Conservation (phyloP, 2,888 invertebrate species). For the Amphipoea lucens region DNA sequence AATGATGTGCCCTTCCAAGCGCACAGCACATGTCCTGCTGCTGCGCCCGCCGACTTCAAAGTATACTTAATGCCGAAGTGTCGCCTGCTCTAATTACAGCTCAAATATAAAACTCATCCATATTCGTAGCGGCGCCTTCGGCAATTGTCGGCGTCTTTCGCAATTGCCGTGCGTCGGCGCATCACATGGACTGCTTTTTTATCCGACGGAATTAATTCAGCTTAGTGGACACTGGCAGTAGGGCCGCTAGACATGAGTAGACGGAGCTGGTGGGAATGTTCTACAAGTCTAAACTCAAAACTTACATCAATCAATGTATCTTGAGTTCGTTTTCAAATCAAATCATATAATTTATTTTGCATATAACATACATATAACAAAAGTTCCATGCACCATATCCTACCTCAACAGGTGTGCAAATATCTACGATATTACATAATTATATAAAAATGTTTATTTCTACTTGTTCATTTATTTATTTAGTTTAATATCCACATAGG, state of each 20-base stretch:
- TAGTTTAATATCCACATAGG: neutral
- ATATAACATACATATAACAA: too few relatives aligned
- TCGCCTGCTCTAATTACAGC: constrained; percentile 55
- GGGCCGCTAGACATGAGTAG: neutral
- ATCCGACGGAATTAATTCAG: constrained; percentile 65
- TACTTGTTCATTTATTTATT: neutral
- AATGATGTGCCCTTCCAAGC: neutral
- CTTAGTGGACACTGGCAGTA: constrained; percentile 49
- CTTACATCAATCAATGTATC: neutral
- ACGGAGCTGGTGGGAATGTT: neutral
- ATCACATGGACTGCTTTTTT: constrained; percentile 62
- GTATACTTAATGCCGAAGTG: constrained; percentile 17
- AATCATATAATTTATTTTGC: neutral
- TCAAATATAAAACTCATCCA: constrained; percentile 63
- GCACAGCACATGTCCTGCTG: constrained; percentile 1
- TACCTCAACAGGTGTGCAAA: neutral
- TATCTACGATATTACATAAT: neutral
- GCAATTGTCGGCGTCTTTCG: constrained; percentile 76
- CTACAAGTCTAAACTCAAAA: neutral
- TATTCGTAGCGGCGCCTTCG: constrained; percentile 69
- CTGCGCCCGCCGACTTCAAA: constrained; percentile 38
- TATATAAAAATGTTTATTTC: too few relatives aligned
- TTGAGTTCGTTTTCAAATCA: neutral
- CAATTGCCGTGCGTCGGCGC: constrained; percentile 69
- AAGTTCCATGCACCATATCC: neutral